These are phyloP conservation scores for Coenonympha glycerion DNA, from an alignment of 2,888 invertebrate genomes.

Conservation along the genomic window DNA sequence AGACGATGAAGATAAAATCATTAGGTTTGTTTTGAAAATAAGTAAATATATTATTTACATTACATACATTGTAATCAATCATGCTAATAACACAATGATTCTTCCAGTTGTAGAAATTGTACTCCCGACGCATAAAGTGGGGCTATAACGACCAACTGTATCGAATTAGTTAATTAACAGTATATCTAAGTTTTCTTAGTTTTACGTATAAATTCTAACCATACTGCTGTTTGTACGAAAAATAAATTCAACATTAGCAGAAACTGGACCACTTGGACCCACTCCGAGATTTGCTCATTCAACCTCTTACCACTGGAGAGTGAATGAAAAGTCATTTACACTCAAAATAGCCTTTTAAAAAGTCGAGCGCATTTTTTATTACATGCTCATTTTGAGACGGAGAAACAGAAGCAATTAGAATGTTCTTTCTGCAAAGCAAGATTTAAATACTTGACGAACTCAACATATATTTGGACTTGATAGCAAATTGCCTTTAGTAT, in stretches of 20 bases:
- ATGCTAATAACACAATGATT: too few relatives aligned
- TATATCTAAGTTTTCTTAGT: too few relatives aligned
- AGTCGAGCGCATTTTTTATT: conserved; percentile 39
- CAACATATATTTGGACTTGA: neutral
- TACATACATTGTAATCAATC: too few relatives aligned
- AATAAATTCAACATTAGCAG: neutral
- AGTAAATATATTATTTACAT: too few relatives aligned
- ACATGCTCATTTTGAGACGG: conserved; percentile 29
- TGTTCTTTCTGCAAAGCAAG: conserved; percentile 7
- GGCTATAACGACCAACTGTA: too few relatives aligned
- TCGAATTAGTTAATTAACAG: too few relatives aligned
- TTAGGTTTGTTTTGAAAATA: too few relatives aligned
- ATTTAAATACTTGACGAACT: conserved; percentile 3
- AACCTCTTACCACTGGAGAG: conserved; percentile 62
- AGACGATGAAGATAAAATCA: too few relatives aligned
- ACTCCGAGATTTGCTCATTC: conserved; percentile 57
- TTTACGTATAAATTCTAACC: too few relatives aligned
- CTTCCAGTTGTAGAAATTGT: too few relatives aligned
- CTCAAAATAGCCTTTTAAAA: conserved; percentile 57
- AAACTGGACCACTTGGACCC: conserved; percentile 39
- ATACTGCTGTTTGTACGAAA: neutral
- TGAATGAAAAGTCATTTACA: conserved; percentile 65
- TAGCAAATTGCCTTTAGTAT: neutral
- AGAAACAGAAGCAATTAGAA: conserved; percentile 25
- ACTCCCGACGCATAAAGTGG: too few relatives aligned